Evolutionary conservation across 1,140 invertebrate species (phyloP).

Genomic region (Cherax destructor): DNA sequence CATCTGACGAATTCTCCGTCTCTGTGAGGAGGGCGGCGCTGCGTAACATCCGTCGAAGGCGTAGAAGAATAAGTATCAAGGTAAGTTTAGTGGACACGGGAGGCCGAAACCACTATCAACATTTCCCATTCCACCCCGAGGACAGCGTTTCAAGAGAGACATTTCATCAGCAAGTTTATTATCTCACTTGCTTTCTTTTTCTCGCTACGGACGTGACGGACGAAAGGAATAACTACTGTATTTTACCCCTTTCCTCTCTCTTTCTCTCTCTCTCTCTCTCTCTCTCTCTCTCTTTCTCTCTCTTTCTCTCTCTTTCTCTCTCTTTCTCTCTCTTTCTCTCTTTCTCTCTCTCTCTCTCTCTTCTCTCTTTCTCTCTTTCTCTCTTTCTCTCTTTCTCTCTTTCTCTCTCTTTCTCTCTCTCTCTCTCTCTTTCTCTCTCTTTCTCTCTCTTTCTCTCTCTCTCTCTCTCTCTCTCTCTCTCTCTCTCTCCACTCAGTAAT

Average conservation of each 20-base stretch:
- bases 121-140: constrained; percentile 8
- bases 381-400: not conserved
- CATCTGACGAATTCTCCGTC: no score
- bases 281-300: no score
- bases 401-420: not conserved
- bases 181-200: not conserved
- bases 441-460: not conserved
- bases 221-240: constrained; percentile 6
- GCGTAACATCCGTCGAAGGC: constrained; percentile 12
- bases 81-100: not conserved
- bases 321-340: no score
- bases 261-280: no score
- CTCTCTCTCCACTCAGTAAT: no score
- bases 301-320: no score
- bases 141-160: not conserved
- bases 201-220: constrained; percentile 27
- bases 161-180: not conserved
- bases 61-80: constrained; percentile 12
- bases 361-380: not conserved
- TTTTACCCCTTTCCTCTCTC: not conserved
- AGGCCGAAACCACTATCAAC: not conserved
- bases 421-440: not conserved
- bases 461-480: not conserved
- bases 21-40: not conserved
- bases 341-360: no score